Percentiles rank a stretch among this genome's conserved stretches.
These are phyloP conservation scores for Drosophila parthenogenetica DNA, from an alignment of 2,888 invertebrate species.

Conservation along the genomic window DNA sequence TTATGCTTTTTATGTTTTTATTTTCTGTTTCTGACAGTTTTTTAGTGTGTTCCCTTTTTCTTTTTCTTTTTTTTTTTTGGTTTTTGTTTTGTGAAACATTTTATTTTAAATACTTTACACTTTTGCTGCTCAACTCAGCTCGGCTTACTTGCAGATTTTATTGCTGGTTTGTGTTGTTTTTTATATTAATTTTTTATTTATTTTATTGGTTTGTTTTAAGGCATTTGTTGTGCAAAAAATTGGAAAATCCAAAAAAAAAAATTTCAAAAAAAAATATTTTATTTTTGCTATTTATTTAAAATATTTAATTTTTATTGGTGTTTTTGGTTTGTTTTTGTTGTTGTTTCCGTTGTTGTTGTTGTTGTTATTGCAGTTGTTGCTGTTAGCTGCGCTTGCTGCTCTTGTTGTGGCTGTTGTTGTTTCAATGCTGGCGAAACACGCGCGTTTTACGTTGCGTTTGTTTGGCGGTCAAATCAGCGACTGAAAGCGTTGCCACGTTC, in stretches of 20 bases:
- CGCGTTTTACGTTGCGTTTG: slow-evolving; percentile 79
- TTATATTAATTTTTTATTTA: not conserved
- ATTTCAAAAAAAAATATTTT: slow-evolving; percentile 28
- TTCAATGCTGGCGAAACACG: slow-evolving; percentile 51
- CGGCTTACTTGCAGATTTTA: slow-evolving; percentile 19
- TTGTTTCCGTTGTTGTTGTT: slow-evolving; percentile 40
- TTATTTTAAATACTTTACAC: slow-evolving; percentile 25
- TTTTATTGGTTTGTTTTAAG: slow-evolving; percentile 26
- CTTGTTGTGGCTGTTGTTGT: slow-evolving; percentile 41
- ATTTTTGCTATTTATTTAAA: slow-evolving; percentile 19
- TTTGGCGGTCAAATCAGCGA: slow-evolving; percentile 83
- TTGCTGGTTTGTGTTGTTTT: not conserved
- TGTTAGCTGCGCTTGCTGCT: slow-evolving; percentile 41
- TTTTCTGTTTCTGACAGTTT: not conserved
- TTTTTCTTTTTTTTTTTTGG: not conserved
- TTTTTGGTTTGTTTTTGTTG: slow-evolving; percentile 25
- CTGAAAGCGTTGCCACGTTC: slow-evolving; percentile 76
- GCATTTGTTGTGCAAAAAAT: slow-evolving; percentile 47
- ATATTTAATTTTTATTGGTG: slow-evolving; percentile 32
- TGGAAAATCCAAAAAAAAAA: slow-evolving; percentile 19
- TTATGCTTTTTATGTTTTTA: slow-evolving; percentile 4
- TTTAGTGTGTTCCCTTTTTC: not conserved
- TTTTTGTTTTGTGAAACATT: slow-evolving; percentile 7
- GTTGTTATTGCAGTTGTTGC: slow-evolving; percentile 34
- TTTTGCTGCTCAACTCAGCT: slow-evolving; percentile 6